Conservation (phyloP, 2,888 invertebrate species). For the Polyommatus icarus region DNA sequence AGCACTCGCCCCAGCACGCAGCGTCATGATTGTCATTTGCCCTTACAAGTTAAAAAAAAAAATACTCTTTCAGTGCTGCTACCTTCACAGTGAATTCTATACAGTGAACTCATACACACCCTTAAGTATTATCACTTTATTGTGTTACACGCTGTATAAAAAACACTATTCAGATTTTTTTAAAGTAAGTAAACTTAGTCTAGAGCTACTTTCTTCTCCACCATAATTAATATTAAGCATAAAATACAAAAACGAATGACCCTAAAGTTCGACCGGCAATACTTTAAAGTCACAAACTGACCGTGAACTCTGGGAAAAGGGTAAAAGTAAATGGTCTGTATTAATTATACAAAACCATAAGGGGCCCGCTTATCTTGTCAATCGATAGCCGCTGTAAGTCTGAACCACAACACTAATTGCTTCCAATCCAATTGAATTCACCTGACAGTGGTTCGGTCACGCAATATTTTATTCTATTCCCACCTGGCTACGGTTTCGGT, state of each 20-base stretch:
- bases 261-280: background rate
- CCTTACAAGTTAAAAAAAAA: too few species aligned
- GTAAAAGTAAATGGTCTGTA: slow-evolving; percentile 26
- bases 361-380: slow-evolving; percentile 38
- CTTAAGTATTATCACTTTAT: too few species aligned
- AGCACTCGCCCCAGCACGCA: too few species aligned
- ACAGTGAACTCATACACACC: too few species aligned
- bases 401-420: slow-evolving; percentile 45
- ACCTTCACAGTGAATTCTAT: too few species aligned
- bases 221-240: background rate
- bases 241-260: background rate
- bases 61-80: too few species aligned
- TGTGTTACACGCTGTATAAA: too few species aligned
- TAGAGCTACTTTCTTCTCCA: background rate
- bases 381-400: slow-evolving; percentile 36
- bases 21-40: too few species aligned
- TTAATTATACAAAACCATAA: slow-evolving; percentile 28
- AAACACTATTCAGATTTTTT: too few species aligned
- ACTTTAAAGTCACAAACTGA: slow-evolving; percentile 25
- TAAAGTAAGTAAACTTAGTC: too few species aligned
- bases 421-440: slow-evolving; percentile 47
- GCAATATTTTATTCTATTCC: slow-evolving; percentile 41
- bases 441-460: slow-evolving; percentile 41
- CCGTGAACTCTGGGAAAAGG: slow-evolving; percentile 27
- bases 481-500: slow-evolving; percentile 32